phyloP scores from a whole-genome alignment of 2,113 vertebrate genomes.

The Dicentrarchus labrax region DNA sequence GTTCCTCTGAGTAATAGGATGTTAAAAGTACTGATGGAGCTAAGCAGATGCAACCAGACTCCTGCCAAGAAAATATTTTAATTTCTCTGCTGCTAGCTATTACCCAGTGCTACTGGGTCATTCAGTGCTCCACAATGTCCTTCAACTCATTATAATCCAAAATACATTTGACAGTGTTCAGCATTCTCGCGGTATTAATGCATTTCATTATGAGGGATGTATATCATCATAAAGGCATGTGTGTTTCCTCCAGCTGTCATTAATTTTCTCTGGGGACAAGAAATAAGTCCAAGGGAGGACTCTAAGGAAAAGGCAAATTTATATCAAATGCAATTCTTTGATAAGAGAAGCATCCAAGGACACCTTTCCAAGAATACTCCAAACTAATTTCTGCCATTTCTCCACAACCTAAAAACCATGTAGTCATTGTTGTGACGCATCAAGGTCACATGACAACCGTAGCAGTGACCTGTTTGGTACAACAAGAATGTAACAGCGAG shows the following conservation, averaged over 20 bases:
- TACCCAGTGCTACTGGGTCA: conserved; percentile 47
- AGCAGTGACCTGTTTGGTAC: conserved; percentile 81
- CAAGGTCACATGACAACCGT: conserved; percentile 81
- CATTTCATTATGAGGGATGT: conserved; percentile 56
- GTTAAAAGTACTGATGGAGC: conserved; percentile 50
- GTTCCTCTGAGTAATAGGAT: conserved; percentile 57
- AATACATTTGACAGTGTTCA: conserved; percentile 52
- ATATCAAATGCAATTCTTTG: conserved; percentile 83
- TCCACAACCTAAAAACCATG: conserved; percentile 55
- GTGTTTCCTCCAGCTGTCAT: conserved; percentile 40
- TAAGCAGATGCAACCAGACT: conserved; percentile 50
- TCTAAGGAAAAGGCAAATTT: conserved; percentile 74
- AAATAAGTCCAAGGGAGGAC: conserved; percentile 52
- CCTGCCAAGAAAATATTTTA: conserved; percentile 70
- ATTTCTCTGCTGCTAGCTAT: conserved; percentile 75
- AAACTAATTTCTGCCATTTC: conserved; percentile 60
- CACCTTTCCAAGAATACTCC: conserved; percentile 78
- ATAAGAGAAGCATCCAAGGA: conserved; percentile 81
- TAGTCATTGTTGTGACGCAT: conserved; percentile 80
- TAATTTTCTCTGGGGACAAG: conserved; percentile 52
- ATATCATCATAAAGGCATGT: conserved; percentile 51
- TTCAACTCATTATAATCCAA: conserved; percentile 68
- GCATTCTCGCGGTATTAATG: conserved; percentile 41
- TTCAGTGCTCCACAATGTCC: conserved; percentile 58
- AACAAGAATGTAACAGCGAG: conserved; percentile 73